Evolutionary conservation across 2,888 invertebrate species (phyloP).

Genomic region (Caenorhabditis sp.): DNA sequence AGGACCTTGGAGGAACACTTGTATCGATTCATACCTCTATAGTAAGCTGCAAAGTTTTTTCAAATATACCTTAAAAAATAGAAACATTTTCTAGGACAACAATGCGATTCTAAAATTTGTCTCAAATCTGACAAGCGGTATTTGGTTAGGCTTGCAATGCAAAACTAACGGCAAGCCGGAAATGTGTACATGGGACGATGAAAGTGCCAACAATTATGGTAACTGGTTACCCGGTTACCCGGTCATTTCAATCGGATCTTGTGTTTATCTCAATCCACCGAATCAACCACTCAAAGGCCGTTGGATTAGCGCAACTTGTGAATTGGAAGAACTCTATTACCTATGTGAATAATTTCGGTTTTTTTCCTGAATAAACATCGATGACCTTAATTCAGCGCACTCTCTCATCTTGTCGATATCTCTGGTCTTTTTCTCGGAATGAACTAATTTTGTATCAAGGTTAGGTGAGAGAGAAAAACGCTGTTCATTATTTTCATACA

Average conservation of each 20-base stretch:
- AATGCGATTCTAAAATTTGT: conserved; percentile 16
- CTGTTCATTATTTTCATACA: not conserved
- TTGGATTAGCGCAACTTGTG: conserved; percentile 36
- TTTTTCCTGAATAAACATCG: not conserved
- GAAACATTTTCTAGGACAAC: conserved; percentile 17
- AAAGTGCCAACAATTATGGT: conserved; percentile 9
- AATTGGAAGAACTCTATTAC: conserved; percentile 20
- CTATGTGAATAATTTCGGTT: conserved; percentile 22
- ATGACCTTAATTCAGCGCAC: conserved; percentile 2
- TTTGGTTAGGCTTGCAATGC: conserved; percentile 32
- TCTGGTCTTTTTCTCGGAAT: not conserved
- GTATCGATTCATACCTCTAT: conserved; percentile 18
- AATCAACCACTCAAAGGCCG: conserved; percentile 31
- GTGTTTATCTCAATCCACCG: conserved; percentile 23
- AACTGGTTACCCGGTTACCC: conserved; percentile 36
- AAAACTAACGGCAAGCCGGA: conserved; percentile 12
- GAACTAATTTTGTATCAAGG: not conserved
- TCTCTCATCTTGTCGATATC: not conserved
- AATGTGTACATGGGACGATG: conserved; percentile 31
- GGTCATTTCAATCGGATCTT: conserved; percentile 26
- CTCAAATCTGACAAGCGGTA: conserved; percentile 12
- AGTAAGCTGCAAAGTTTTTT: conserved; percentile 1
- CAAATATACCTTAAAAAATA: not conserved
- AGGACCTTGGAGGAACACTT: conserved; percentile 11
- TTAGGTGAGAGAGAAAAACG: not conserved